Evolutionary conservation across 30 jellyfish, hydroid and myxozoan genomes (phyloP), one percentile per base, ranked within the genome.

Genomic region (Chironex yamaguchii): DNA sequence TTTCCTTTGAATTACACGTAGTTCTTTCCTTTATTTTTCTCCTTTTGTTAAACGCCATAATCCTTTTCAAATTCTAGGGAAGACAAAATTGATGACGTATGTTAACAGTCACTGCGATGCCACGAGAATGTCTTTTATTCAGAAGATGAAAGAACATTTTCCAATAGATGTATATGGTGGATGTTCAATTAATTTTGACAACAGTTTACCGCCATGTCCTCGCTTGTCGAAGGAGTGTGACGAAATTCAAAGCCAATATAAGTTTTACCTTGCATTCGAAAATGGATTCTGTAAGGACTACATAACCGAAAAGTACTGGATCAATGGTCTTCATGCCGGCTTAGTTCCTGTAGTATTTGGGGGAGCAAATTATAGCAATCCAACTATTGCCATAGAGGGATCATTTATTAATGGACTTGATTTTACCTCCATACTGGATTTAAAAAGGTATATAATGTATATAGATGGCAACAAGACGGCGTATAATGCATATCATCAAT

Each of bases 281-380:
- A 93, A 93, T 81, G 66, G 96, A 14, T 82, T 72, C 62, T 93
- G 98, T 71, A 77, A 25, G 21, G 98, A 88, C 34, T 93, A 93
- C 90, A 79, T 93, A 1, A 93, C 98, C 21, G 98, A 93, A 51
- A 93, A 93, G 42, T 93, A 87, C 34, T 93, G 89, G 89, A 25
- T 76, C 36, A 87, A 93, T 27, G 96, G 96, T 28, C 80, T 93
- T 66, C 65, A 78, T 6, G 34, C 75, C 20, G 90, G 90, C 13
- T 30, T 93, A 23, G 90, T 93, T 52, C 98, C 98, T 1, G 84
- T 93, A n/a, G 98, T 93, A 1, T 26, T 89, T 21, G 96, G 97
- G 2, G 86, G 76, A 4, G 98, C 90, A 25, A 73, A 93, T 49
- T 93, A 87, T 82, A 80, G 82, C n/a, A 50, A 85, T 49, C 3